Evolutionary conservation across 2,113 vertebrate species (phyloP), one percentile per base, ranked within the genome.

Genomic region (Trematocara macrostoma): DNA sequence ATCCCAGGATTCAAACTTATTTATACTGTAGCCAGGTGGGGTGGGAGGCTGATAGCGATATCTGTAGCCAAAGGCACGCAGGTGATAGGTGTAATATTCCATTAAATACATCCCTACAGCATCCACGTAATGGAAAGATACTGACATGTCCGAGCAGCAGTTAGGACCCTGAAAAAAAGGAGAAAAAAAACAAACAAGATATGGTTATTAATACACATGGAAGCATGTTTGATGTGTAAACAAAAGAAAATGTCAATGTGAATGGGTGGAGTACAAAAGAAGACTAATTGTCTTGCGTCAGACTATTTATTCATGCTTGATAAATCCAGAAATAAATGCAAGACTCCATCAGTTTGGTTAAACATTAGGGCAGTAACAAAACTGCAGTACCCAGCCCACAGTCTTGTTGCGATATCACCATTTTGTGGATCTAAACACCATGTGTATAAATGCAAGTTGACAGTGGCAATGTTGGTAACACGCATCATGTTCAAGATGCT

Each of bases 51-150:
- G 94, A 90, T 96, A 97, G 4, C 96, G 96, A 87, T 95, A 88
- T 29, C 40, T 91, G 88, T 96, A 97, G 61, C 96, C 95, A 35
- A 96, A 96, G 91, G 96, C 94, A 83, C 91, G 89, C 64, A 96
- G 94, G 93, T 97, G 96, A 85, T 95, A 97, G 11, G 94, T 91
- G 90, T 96, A 96, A 82, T 97, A 97, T 88, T 96, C 96, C 93
- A 96, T 38, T 10, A 89, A 81, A 88, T 96, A 96, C 95, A 96
- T 96, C 29, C 83, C 55, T 6, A 86, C 8, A 2, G 94, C 47
- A 18, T 90, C 93, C 40, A 96, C 86, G 12, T 97, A 96, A 91
- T 96, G 96, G 93, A 96, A 97, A 78, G 97, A 97, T 78, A 97
- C 90, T 0, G 97, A 96, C 85, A 97, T 52, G 49, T 97, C 95